Conservation (phyloP, 1,140 invertebrate genomes). For the Propsilocerus akamusi region DNA sequence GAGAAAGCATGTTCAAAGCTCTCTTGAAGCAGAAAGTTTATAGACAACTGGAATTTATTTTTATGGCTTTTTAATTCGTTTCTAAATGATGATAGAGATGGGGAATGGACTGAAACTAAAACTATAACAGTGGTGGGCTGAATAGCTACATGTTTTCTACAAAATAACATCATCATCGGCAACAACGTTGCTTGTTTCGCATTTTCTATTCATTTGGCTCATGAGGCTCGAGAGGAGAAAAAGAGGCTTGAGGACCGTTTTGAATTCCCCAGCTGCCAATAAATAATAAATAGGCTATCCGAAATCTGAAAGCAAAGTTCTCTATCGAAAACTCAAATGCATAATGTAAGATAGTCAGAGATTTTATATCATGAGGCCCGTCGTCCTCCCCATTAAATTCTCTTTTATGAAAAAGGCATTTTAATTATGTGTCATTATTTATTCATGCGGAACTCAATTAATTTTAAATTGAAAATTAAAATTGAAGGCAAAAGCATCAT, state of each 20-base stretch:
- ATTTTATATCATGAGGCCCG: too few species aligned
- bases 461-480: background rate
- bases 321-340: too few species aligned
- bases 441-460: constrained; percentile 2
- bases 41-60: background rate
- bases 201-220: too few species aligned
- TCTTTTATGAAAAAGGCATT: background rate
- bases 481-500: too few species aligned
- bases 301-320: too few species aligned
- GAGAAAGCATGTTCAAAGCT: too few species aligned
- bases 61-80: constrained; percentile 1
- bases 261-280: background rate
- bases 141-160: background rate
- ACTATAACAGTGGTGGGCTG: too few species aligned
- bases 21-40: too few species aligned
- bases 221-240: background rate
- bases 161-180: background rate
- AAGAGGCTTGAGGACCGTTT: background rate
- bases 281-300: constrained; percentile 3
- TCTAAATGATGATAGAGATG: background rate
- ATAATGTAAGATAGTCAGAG: too few species aligned
- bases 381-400: background rate
- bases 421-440: constrained; percentile 4
- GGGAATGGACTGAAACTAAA: background rate
- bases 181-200: background rate